These are phyloP conservation scores for Drosophila melanica DNA, from an alignment of 1,140 invertebrate genomes.

Conservation along the genomic window DNA sequence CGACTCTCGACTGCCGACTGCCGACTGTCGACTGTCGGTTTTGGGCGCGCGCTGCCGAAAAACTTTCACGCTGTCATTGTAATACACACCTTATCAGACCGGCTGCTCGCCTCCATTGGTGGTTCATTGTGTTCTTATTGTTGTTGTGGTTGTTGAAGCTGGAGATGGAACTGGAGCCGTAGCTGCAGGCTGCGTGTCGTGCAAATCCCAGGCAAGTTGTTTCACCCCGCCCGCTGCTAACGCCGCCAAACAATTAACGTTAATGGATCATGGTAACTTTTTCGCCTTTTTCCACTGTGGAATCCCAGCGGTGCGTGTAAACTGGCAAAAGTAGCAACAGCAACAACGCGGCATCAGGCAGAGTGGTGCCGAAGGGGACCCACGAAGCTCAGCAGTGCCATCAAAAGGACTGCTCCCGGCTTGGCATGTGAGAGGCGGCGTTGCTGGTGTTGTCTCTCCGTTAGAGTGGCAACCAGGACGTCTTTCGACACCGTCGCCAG, in stretches of 20 bases:
- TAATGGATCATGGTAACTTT: slow-evolving; percentile 83
- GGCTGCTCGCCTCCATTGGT: slow-evolving; percentile 23
- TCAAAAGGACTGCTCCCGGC: slow-evolving; percentile 33
- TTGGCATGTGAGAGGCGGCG: slow-evolving; percentile 25
- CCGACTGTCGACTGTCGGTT: slow-evolving; percentile 13
- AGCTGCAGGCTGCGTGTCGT: slow-evolving; percentile 65
- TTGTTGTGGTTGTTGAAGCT: slow-evolving; percentile 10
- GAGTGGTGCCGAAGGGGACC: not conserved
- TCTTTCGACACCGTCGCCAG: slow-evolving; percentile 75
- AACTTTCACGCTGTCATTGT: slow-evolving; percentile 79
- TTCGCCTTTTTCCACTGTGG: slow-evolving; percentile 79
- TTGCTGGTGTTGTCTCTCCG: slow-evolving; percentile 8
- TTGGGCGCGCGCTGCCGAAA: slow-evolving; percentile 40
- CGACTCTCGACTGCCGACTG: slow-evolving; percentile 8
- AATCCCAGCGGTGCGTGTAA: slow-evolving; percentile 82
- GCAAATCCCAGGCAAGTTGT: slow-evolving; percentile 75
- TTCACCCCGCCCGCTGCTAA: slow-evolving; percentile 32
- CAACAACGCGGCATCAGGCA: slow-evolving; percentile 36
- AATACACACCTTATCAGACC: slow-evolving; percentile 71
- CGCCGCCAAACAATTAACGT: slow-evolving; percentile 82
- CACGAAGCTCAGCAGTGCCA: slow-evolving; percentile 14
- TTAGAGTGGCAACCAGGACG: slow-evolving; percentile 52
- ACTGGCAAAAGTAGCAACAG: slow-evolving; percentile 79
- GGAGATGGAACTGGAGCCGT: slow-evolving; percentile 31
- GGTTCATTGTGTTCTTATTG: slow-evolving; percentile 43